Percentiles rank a stretch among this genome's conserved stretches.
Evolutionary conservation across 2,113 vertebrate species (phyloP).

Genomic region (Himantopus leucocephalus): DNA sequence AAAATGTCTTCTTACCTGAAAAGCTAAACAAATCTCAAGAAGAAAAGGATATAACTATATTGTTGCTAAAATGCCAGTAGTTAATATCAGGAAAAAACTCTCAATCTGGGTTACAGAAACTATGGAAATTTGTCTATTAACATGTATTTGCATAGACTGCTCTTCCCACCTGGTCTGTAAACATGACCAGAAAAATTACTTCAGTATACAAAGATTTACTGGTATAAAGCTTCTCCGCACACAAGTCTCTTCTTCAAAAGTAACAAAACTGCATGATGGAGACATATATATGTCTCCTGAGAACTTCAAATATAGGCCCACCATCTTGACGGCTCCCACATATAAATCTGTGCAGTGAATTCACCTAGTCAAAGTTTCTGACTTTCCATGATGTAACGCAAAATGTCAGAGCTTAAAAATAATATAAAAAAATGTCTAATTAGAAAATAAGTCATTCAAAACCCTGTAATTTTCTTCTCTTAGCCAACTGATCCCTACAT

Average conservation of each 20-base stretch:
- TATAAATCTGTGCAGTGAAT: background rate
- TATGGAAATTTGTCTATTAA: background rate
- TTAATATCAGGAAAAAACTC: background rate
- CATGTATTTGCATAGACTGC: background rate
- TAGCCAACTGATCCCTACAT: slow-evolving; percentile 34
- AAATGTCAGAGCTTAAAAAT: background rate
- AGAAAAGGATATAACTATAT: background rate
- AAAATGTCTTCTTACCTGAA: background rate
- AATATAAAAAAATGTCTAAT: background rate
- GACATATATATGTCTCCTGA: background rate
- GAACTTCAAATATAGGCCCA: background rate
- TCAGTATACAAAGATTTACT: background rate
- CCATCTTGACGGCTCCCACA: background rate
- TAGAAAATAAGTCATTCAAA: background rate
- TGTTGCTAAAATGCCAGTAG: background rate
- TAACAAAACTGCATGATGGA: background rate
- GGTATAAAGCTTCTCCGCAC: background rate
- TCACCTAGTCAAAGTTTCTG: background rate
- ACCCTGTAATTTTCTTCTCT: background rate
- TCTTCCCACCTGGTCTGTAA: background rate
- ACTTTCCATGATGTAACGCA: background rate
- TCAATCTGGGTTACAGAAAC: background rate
- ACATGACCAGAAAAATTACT: background rate
- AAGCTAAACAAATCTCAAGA: background rate
- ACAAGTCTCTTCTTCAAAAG: background rate